Evolutionary conservation across 2,113 vertebrate species (phyloP).

Genomic region (Leucoraja erinaceus): DNA sequence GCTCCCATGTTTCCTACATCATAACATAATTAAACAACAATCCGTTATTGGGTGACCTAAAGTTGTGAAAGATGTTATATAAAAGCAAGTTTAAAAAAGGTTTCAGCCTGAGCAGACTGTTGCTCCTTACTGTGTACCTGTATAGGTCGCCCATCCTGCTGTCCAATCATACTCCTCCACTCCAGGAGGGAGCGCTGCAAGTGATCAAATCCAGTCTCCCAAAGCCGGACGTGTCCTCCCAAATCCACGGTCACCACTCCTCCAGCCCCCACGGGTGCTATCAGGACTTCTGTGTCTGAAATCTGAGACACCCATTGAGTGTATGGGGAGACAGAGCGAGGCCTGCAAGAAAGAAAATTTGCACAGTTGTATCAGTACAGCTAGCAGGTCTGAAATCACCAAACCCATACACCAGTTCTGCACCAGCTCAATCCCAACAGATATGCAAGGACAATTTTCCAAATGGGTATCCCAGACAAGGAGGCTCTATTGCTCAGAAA

Average conservation of each 20-base stretch:
- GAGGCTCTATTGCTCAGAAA: not conserved
- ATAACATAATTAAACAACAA: not conserved
- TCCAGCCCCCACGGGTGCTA: constrained; percentile 65
- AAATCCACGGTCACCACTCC: constrained; percentile 82
- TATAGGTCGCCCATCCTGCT: constrained; percentile 65
- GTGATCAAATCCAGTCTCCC: constrained; percentile 82
- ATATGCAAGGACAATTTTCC: not conserved
- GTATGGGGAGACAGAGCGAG: constrained; percentile 69
- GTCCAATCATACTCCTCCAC: constrained; percentile 90
- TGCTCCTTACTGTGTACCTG: constrained; percentile 65
- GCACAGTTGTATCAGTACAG: not conserved
- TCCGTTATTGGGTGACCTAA: not conserved
- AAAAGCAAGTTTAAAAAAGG: not conserved
- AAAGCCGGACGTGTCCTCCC: constrained; percentile 78
- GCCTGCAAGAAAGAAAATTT: constrained; percentile 56
- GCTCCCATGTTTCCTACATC: not conserved
- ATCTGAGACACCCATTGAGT: constrained; percentile 82
- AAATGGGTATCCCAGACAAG: not conserved
- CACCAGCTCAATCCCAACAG: not conserved
- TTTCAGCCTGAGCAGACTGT: not conserved
- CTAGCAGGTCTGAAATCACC: not conserved
- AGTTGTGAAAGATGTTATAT: not conserved
- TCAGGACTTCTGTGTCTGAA: constrained; percentile 73
- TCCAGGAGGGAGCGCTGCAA: constrained; percentile 82
- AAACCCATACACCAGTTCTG: not conserved